Evolutionary conservation across 2,888 invertebrate genomes (phyloP), one percentile per base, ranked within the genome.

Genomic region (Nysson spinosus): DNA sequence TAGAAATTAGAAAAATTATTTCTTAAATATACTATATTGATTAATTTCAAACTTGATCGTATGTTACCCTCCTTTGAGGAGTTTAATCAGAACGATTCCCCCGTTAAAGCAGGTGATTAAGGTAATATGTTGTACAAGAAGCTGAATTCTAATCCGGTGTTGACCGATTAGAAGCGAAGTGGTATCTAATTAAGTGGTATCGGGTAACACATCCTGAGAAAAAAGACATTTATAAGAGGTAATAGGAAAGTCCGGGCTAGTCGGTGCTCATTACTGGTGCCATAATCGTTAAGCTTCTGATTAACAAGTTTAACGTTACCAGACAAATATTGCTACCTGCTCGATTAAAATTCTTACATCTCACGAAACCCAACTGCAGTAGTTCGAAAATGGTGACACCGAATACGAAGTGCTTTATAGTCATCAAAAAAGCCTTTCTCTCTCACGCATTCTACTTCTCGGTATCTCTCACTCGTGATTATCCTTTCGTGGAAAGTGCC

Each of bases 321-420:
- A 24, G 35, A 52, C 42, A 26, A 37, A 55, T 54, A 44, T 50
- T 37, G 50, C 60, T 57, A 26, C 11, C 7, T 9, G 19, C 28
- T 14, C n/a, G 16, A 40, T 30, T 24, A 44, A 47, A 19, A 52
- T 44, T 43, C 14, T 35, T 35, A n/a, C 20, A 24, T 32, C 28
- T 26, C 7, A 52, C 49, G 11, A 50, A 63, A 54, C 46, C 44
- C 32, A 54, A 37, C 24, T 22, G 24, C 22, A 20, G 17, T 30
- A 12, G 11, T 43, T 63, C 20, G 26, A 34, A 11, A 47, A 30
- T 37, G 46, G 34, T 49, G 49, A 40, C 43, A 20, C n/a, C 43
- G 51, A 69, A 70, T 65, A 70, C 61, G 61, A 39, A 20, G 49
- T 49, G 69, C 12, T 66, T 71, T 70, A 70, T 57, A 57, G 65